phyloP scores from a whole-genome alignment of 2,797 vertebrate species.

The Dromococcyx pavoninus region DNA sequence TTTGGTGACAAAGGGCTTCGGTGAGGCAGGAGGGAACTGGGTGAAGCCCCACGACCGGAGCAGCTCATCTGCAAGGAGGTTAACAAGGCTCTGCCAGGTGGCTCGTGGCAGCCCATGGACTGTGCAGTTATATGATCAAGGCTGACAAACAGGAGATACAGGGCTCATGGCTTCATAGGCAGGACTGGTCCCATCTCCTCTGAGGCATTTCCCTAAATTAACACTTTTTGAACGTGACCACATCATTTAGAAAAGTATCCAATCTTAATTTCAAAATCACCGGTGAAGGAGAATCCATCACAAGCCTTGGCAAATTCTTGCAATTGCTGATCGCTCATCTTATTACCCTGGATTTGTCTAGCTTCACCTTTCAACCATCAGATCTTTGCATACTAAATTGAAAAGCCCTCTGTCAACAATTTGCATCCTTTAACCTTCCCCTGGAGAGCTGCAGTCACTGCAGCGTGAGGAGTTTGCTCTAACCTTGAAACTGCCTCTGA shows the following conservation, averaged over 20 bases:
- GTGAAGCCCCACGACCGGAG: fast-evolving
- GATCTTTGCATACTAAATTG: constrained; percentile 52
- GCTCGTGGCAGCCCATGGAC: background rate
- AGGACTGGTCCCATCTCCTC: background rate
- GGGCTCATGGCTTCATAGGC: fast-evolving
- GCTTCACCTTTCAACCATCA: constrained; percentile 41
- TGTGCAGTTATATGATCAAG: background rate
- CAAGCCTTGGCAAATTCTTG: background rate
- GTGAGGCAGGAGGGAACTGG: background rate
- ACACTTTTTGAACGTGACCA: background rate
- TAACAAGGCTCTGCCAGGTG: background rate
- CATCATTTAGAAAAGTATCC: background rate
- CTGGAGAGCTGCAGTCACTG: constrained; percentile 38
- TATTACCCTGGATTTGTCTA: constrained; percentile 26
- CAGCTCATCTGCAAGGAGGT: background rate
- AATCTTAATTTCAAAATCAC: background rate
- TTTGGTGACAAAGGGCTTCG: background rate
- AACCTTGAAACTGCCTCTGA: constrained; percentile 39
- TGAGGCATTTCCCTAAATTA: background rate
- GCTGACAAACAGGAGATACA: background rate
- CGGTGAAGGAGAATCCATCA: background rate
- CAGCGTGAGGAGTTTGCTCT: background rate
- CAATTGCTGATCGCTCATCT: background rate
- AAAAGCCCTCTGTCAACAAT: constrained; percentile 63
- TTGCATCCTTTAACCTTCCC: constrained; percentile 59